phyloP scores from a whole-genome alignment of 2,113 vertebrate genomes.

The Daboia siamensis region DNA sequence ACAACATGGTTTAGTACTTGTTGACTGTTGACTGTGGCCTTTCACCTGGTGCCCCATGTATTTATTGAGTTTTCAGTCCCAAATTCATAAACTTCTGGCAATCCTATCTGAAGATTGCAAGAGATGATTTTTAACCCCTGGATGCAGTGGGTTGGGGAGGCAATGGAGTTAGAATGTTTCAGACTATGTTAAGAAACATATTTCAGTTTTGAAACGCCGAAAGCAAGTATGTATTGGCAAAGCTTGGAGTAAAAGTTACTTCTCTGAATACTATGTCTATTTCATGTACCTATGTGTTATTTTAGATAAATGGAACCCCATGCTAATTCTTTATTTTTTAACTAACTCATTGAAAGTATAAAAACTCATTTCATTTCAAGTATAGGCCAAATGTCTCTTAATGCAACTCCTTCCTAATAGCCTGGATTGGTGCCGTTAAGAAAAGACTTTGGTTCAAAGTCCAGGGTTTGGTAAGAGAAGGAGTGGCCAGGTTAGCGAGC shows the following conservation, averaged over 20 bases:
- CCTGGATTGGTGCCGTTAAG: background rate
- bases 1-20: background rate
- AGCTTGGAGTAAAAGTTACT: background rate
- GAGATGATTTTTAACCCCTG: background rate
- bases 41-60: background rate
- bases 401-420: background rate
- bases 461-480: background rate
- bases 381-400: background rate
- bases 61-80: background rate
- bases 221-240: background rate
- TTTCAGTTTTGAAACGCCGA: background rate
- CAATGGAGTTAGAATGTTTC: background rate
- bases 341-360: background rate
- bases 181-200: background rate
- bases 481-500: background rate
- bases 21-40: background rate
- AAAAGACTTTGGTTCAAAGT: background rate
- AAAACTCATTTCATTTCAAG: background rate
- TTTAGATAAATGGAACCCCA: background rate
- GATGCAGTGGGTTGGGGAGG: background rate
- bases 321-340: background rate
- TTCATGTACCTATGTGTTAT: background rate
- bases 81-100: background rate
- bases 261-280: background rate
- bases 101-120: background rate